Base-by-base conservation (phyloP, 2,888 invertebrate genomes). In the Neocrepidodera transversa region DNA sequence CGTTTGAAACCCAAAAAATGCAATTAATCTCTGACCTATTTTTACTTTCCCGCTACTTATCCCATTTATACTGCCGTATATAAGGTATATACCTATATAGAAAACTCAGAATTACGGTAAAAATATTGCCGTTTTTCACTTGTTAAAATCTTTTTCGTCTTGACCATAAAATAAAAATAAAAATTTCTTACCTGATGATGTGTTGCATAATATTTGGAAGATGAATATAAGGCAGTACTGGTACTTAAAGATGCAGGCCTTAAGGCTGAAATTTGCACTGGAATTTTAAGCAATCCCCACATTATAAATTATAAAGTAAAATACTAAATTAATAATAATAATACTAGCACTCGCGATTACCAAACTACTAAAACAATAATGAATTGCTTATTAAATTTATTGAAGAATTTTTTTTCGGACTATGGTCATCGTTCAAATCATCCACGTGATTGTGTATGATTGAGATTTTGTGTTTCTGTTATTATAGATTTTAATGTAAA, bases 261-360 rank as follows among this genome's bases (percentile, higher is more conserved):
- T 3, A 75, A 61, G n/a, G 74, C 75, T 17, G 71, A 71, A 35
- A 75, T 58, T 63, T 76, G 75, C 28, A 69, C 74, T 4, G 76
- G 76, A 23, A 75, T 51, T 62, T 68, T 74, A 52, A 71, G 74
- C 53, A 75, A 72, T n/a, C 75, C 73, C n/a, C 45, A 26, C 45
- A 45, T 45, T 23, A 11, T n/a, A 23, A 23, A 45, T 26, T n/a
- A 45, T 26, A 45, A 20, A 45, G 1, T n/a, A 43, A 6, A 23
- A 20, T 26, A 43, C 13, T 2, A 43, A 26, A 45, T n/a, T 13
- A 45, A 45, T 28, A 26, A 18, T 43, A 23, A 10, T 16, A 36
- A n/a, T n/a, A n/a, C 14, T 14, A 23, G 14, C 13, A 26, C 5
- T 5, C n/a, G 14, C 26, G 26, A 45, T 13, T 23, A 3, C 3